Conservation (phyloP, 1,140 invertebrate genomes). For the Aleiodes sp. region DNA sequence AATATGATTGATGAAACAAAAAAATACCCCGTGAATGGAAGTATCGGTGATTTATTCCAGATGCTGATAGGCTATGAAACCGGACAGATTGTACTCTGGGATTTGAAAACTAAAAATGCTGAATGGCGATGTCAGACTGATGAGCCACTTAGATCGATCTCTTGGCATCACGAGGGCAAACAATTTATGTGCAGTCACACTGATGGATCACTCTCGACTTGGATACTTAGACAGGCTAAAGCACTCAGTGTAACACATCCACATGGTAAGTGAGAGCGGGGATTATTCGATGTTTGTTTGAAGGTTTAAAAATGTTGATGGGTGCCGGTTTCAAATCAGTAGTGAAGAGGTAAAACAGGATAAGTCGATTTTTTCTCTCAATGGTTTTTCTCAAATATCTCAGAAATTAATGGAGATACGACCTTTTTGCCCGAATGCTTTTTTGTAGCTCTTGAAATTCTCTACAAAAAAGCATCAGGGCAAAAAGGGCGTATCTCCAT, state of each 20-base stretch:
- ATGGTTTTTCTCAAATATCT: too few relatives aligned
- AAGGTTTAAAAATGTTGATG: too few relatives aligned
- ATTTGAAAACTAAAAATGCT: conserved; percentile 83
- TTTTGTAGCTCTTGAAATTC: too few relatives aligned
- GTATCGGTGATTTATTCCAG: conserved; percentile 66
- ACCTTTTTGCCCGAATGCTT: too few relatives aligned
- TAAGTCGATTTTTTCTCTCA: too few relatives aligned
- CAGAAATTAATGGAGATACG: too few relatives aligned
- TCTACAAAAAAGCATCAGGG: too few relatives aligned
- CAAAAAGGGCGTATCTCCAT: too few relatives aligned
- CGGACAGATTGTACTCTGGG: conserved; percentile 95
- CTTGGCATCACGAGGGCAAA: conserved; percentile 98
- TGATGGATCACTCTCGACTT: conserved; percentile 94
- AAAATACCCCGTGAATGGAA: not conserved
- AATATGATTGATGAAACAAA: not conserved
- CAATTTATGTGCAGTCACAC: conserved; percentile 97
- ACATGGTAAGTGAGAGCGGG: conserved; percentile 91
- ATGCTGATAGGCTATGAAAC: conserved; percentile 96
- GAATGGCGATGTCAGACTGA: conserved; percentile 84
- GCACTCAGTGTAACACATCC: conserved; percentile 86
- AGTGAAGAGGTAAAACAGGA: too few relatives aligned
- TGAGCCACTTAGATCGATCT: conserved; percentile 85
- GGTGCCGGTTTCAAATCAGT: too few relatives aligned
- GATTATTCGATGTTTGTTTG: too few relatives aligned
- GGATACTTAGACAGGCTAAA: conserved; percentile 82